phyloP scores from a whole-genome alignment of 2,888 invertebrate genomes.

The Caenorhabditis imperialis region DNA sequence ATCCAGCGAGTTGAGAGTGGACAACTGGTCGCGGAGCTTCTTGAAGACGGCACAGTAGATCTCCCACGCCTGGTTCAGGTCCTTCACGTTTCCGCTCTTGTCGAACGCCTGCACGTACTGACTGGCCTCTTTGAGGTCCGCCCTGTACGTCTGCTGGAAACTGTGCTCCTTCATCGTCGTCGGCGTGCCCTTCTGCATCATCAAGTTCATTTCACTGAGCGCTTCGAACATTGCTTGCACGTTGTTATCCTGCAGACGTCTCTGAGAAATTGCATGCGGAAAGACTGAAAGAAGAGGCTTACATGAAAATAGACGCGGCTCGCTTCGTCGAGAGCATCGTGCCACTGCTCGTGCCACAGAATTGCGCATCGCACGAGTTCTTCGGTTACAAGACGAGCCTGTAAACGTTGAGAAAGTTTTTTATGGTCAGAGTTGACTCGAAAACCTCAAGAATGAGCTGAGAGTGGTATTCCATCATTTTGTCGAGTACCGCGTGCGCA shows the following conservation, averaged over 20 bases:
- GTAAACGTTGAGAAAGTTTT: too few species aligned
- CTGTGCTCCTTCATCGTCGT: conserved; percentile 96
- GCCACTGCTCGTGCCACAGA: conserved; percentile 99
- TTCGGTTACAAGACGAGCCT: conserved; percentile 83
- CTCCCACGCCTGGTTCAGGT: conserved; percentile 96
- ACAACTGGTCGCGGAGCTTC: conserved; percentile 93
- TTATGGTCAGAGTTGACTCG: too few species aligned
- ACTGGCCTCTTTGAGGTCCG: conserved; percentile 93
- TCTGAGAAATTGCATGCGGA: conserved; percentile 24
- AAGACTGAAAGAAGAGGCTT: conserved; percentile 12
- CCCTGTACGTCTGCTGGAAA: conserved; percentile 93
- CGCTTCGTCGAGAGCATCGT: conserved; percentile 87
- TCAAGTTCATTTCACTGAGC: conserved; percentile 92
- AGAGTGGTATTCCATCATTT: conserved; percentile 94
- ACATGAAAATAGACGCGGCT: conserved; percentile 88
- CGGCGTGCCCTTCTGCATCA: conserved; percentile 90
- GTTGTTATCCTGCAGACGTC: conserved; percentile 88
- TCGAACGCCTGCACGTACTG: conserved; percentile 94
- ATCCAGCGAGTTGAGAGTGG: conserved; percentile 81
- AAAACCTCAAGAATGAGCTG: conserved; percentile 92
- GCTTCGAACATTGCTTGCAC: conserved; percentile 96
- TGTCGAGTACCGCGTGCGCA: conserved; percentile 93
- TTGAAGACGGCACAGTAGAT: conserved; percentile 96
- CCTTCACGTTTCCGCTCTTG: conserved; percentile 88
- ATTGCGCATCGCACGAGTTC: conserved; percentile 92